Evolutionary conservation across 2,888 invertebrate species (phyloP), one percentile per base, ranked within the genome.

Genomic region (Helleia helle): DNA sequence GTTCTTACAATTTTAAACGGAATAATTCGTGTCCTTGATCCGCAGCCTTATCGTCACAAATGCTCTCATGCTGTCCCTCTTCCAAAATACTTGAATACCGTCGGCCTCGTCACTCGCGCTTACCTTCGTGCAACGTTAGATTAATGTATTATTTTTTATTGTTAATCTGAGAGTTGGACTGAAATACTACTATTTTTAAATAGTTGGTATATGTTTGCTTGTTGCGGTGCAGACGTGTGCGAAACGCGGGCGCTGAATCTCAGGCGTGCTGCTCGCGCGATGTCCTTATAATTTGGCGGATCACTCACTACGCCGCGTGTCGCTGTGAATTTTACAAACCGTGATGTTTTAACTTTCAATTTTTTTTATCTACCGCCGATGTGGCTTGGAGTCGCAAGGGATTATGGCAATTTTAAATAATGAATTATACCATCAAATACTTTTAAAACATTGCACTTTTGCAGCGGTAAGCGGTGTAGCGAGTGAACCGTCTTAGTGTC

Each of bases 221-320:
- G 47, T 40, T 47, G 61, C 58, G 60, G 65, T 63, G 63, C 59
- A 62, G 51, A 38, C 58, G 59, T 61, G 71, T 62, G 68, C 65
- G 52, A 51, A 51, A 51, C 58, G 68, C 60, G 65, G 62, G 63
- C 71, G 65, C 62, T 62, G 81, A 81, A 83, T 83, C 81, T 83
- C 80, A 77, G 58, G 65, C 52, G 63, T 59, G 56, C 51, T 46
- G 58, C 63, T 58, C 64, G 65, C 56, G 56, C n/a, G n/a, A n/a
- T n/a, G 50, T 43, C 48, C 6, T n/a, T 22, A 22, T 6, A n/a
- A n/a, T n/a, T n/a, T 6, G 29, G 17, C 11, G 34, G 18, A 22
- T 22, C 34, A 12, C 34, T 34, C 22, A 18, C 12, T 13, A n/a
- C 12, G 34, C 34, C 34, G 12, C 12, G 5, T 4, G 4, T 18